Conservation (phyloP, 2,888 invertebrate species). For the Stegophylla sp. region DNA sequence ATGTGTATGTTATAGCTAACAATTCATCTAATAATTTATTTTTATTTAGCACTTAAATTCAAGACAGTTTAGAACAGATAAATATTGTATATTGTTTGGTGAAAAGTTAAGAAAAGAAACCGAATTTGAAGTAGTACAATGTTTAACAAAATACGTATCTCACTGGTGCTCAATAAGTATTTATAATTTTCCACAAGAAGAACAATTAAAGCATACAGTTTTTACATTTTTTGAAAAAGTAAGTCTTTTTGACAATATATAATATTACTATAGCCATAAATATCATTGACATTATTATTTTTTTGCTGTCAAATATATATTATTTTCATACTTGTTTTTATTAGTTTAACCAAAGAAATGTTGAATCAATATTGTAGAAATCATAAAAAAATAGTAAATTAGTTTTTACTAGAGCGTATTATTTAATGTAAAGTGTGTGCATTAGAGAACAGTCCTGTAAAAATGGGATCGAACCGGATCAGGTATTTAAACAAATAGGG, state of each 20-base stretch:
- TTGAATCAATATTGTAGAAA: too few relatives aligned
- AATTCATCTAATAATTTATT: background rate
- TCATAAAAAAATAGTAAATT: too few relatives aligned
- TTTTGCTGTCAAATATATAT: background rate
- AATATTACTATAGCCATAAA: background rate
- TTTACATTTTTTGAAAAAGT: slow-evolving; percentile 54
- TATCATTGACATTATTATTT: background rate
- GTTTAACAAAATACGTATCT: slow-evolving; percentile 43
- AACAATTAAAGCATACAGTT: slow-evolving; percentile 36
- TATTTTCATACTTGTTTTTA: too few relatives aligned
- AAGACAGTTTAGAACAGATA: slow-evolving; percentile 8
- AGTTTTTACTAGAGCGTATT: too few relatives aligned
- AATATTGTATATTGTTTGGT: slow-evolving; percentile 30
- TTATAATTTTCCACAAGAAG: slow-evolving; percentile 50
- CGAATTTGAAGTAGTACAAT: slow-evolving; percentile 43
- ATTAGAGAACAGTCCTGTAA: too few relatives aligned
- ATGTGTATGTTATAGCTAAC: too few relatives aligned
- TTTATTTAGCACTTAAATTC: slow-evolving; percentile 47
- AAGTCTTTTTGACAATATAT: background rate
- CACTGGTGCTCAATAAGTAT: slow-evolving; percentile 51
- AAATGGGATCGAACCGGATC: too few relatives aligned
- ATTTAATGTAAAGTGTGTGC: too few relatives aligned
- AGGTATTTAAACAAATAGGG: too few relatives aligned
- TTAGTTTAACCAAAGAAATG: too few relatives aligned
- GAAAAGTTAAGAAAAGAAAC: slow-evolving; percentile 34